Evolutionary conservation across 2,797 vertebrate species (phyloP), one percentile per base, ranked within the genome.

Genomic region (Alectoris magna): DNA sequence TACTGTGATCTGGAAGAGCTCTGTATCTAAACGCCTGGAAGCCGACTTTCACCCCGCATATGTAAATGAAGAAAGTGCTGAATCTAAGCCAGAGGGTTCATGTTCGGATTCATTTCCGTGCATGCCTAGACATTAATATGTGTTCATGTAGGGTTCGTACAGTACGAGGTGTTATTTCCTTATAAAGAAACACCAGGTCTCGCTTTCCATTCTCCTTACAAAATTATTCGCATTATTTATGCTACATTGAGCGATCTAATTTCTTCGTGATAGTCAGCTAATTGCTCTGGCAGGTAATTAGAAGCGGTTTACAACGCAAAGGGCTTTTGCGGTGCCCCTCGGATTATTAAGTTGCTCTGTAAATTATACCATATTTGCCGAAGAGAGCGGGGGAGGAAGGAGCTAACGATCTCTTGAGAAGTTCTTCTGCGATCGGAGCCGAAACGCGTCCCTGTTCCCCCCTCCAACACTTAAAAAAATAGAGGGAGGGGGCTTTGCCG

Each of bases 241-340:
- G 98, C 98, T 98, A 98, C 98, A 98, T 98, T 98, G 98, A 98
- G 97, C 98, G 97, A 98, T 98, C 98, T 98, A 98, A 98, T 98
- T 98, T 98, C 98, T 98, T 98, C 98, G 96, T 98, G 97, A 98
- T 98, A 97, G 97, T 98, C 97, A 97, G 97, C 96, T 98, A 98
- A 98, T 98, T 98, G 98, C 97, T 98, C 97, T 97, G 98, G 97
- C 97, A 98, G 98, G 98, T 98, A 98, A 98, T 98, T 98, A 98
- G 97, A 97, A 98, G 97, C 95, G 84, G 96, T 98, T 98, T 98
- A 98, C 97, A 97, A 97, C 96, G 97, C 93, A 97, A 97, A 98
- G 97, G 97, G 97, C 97, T 97, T 97, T 97, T 96, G 97, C 96
- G 97, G 97, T 98, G 96, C 96, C 97, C 98, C 96, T 97, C 95